phyloP scores from a whole-genome alignment of 2,113 vertebrate genomes.

The Amazona guildingii region DNA sequence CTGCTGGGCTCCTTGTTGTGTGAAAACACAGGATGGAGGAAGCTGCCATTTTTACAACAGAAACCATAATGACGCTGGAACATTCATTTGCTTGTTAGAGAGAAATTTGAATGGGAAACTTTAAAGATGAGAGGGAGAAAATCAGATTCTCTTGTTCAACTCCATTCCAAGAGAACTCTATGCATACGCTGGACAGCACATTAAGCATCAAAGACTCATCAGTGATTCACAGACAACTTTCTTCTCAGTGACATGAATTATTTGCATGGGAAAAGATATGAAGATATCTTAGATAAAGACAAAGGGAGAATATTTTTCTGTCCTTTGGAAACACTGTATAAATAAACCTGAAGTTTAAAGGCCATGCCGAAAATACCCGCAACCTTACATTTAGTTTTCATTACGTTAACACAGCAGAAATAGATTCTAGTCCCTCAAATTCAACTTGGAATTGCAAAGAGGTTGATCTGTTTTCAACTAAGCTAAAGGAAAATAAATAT shows the following conservation, averaged over 20 bases:
- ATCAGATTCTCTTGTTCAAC: constrained; percentile 62
- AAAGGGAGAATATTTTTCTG: neutral
- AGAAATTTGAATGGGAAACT: constrained; percentile 61
- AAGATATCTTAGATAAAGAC: constrained; percentile 15
- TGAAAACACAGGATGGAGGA: neutral
- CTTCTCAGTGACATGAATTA: constrained; percentile 6
- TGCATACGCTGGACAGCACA: neutral
- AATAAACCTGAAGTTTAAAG: constrained; percentile 1
- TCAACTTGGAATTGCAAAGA: constrained; percentile 18
- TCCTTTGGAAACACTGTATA: neutral
- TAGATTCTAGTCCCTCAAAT: neutral
- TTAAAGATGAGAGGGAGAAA: constrained; percentile 45
- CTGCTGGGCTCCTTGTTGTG: neutral
- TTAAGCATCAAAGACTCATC: constrained; percentile 26
- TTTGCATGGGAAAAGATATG: constrained; percentile 7
- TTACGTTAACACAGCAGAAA: neutral
- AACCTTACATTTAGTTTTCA: neutral
- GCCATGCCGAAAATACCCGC: neutral
- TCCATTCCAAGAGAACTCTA: neutral
- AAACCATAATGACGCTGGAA: constrained; percentile 37
- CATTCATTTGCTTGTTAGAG: constrained; percentile 62
- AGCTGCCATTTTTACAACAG: neutral
- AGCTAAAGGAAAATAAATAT: neutral
- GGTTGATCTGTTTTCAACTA: neutral
- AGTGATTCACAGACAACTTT: neutral